Evolutionary conservation across 2,113 vertebrate genomes (phyloP).

Genomic region (Peromyscus polionotus): DNA sequence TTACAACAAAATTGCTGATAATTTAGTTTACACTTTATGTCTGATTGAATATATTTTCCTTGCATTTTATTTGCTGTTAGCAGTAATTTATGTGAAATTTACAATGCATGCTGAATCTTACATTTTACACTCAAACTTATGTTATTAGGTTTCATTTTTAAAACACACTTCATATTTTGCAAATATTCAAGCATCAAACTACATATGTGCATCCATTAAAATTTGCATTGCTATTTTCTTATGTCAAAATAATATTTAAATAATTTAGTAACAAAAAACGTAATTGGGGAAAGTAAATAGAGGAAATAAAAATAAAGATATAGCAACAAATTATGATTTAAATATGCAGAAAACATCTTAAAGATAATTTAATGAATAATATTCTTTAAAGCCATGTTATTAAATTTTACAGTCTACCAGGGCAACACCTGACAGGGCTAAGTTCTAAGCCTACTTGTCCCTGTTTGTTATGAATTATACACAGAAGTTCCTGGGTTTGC

Average conservation of each 20-base stretch:
- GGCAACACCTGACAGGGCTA: not conserved
- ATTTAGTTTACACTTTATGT: conserved; percentile 2
- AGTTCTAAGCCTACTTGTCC: not conserved
- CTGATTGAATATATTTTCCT: not conserved
- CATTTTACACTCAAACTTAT: not conserved
- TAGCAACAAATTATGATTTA: not conserved
- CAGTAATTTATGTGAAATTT: not conserved
- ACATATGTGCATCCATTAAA: not conserved
- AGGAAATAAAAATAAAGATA: not conserved
- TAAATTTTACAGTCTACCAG: not conserved
- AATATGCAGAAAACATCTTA: not conserved
- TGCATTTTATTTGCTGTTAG: not conserved
- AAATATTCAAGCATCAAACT: conserved; percentile 11
- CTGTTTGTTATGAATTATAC: not conserved
- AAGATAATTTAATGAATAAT: not conserved
- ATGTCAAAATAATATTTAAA: not conserved
- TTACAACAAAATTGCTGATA: not conserved
- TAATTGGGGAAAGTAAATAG: not conserved
- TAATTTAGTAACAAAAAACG: not conserved
- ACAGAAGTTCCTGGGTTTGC: not conserved
- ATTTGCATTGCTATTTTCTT: not conserved
- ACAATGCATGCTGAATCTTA: not conserved
- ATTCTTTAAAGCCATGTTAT: not conserved
- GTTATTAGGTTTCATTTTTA: conserved; percentile 18
- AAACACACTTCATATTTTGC: not conserved